Conservation (phyloP, 2,888 invertebrate genomes). For the Acronicta aceris region DNA sequence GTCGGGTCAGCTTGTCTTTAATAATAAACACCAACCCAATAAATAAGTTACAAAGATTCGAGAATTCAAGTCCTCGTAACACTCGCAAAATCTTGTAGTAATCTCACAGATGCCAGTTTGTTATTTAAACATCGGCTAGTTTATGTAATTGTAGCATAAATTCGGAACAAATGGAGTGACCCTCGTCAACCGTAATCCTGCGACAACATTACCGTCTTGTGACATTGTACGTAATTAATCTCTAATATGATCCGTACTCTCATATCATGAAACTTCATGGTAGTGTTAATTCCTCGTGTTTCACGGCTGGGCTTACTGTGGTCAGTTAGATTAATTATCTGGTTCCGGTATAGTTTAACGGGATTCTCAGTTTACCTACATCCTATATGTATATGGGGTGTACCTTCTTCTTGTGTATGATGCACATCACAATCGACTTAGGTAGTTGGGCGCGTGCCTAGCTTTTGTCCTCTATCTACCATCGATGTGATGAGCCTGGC, state of each 20-base stretch:
- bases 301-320: conserved; percentile 29
- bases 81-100: neutral
- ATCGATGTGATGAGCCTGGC: no score
- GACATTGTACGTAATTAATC: conserved; percentile 71
- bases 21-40: no score
- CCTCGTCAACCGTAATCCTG: conserved; percentile 75
- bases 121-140: conserved; percentile 39
- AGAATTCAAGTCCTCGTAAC: neutral
- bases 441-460: no score
- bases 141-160: conserved; percentile 56
- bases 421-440: neutral
- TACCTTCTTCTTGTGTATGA: no score
- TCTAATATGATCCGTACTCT: conserved; percentile 57
- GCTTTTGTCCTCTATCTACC: no score
- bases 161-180: conserved; percentile 71
- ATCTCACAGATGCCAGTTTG: conserved; percentile 10
- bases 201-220: conserved; percentile 73
- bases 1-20: no score
- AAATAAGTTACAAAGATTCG: conserved; percentile 2
- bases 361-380: neutral
- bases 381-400: no score
- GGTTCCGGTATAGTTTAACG: conserved; percentile 25
- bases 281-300: conserved; percentile 49
- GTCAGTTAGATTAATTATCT: conserved; percentile 48
- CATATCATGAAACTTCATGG: conserved; percentile 44